Conservation (phyloP, 2,113 vertebrate genomes). For the Pygoscelis antarcticus region DNA sequence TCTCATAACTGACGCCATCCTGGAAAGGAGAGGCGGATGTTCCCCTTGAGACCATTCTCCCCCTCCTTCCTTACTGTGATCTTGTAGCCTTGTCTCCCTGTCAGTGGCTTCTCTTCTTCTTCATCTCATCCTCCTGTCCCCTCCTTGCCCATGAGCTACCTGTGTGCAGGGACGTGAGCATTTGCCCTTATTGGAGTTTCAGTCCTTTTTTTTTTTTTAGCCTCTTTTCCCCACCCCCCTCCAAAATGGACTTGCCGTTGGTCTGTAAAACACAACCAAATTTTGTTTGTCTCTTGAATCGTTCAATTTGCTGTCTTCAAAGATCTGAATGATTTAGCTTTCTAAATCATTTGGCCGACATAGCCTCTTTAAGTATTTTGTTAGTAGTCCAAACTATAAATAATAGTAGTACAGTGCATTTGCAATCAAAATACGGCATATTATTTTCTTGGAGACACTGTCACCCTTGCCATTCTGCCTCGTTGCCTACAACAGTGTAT, state of each 20-base stretch:
- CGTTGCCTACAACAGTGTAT: fast-evolving
- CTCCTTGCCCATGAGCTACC: not conserved
- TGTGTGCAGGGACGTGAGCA: not conserved
- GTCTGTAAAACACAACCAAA: not conserved
- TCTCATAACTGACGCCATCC: not conserved
- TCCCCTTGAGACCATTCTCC: not conserved
- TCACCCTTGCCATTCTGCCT: not conserved
- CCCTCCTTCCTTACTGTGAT: not conserved
- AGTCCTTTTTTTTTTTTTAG: not conserved
- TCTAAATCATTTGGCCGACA: not conserved
- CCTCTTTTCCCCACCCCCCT: not conserved
- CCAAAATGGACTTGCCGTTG: not conserved
- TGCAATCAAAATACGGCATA: not conserved
- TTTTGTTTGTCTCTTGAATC: not conserved
- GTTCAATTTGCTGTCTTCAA: not conserved
- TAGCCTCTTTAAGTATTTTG: not conserved
- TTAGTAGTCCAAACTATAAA: not conserved
- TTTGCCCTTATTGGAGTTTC: not conserved
- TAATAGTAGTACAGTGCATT: not conserved
- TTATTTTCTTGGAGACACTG: not conserved
- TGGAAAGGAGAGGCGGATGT: not conserved
- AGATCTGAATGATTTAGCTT: not conserved
- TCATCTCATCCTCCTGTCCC: not conserved
- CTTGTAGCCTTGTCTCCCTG: not conserved
- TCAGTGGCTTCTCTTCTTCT: not conserved